Base-by-base conservation (phyloP, 1,140 invertebrate genomes). In the Telenomus remus region DNA sequence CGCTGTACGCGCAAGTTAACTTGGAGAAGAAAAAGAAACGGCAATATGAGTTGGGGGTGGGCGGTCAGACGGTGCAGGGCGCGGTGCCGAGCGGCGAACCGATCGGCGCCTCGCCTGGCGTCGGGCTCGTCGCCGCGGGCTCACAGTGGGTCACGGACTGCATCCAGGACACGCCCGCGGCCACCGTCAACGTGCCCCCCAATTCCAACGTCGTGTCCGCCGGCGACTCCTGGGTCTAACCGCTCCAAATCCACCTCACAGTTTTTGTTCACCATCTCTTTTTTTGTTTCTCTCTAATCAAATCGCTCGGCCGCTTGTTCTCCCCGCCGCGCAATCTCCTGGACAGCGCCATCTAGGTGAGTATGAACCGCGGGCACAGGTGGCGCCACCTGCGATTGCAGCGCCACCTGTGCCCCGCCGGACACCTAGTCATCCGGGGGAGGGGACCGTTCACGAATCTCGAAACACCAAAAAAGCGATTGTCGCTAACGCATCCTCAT, bases 1-100 rank as follows among this genome's bases (percentile, higher is more conserved):
- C 93, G 76, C 89, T 94, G 42, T 94, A 94, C 87, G 93, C 93
- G 83, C 93, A 94, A 90, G 93, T 94, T 76, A 94, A 94, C 84
- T 90, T 93, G 86, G 93, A 94, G 84, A 93, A 93, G 88, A 94
- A 94, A 85, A 92, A 92, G 81, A 92, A 92, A 83, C 89, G 91
- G 61, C 91, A 91, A 80, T 89, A 87, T 80, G 89, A 89, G 80
- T 83, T 88, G 86, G 82, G 88, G 80, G 84, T 86, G 81, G 82
- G 83, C 80, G 74, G 74, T 50, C 82, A 84, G 81, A 81, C 73
- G 81, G 79, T 81, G 69, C 81, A 86, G 44, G 84, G 82, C 50
- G 81, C 81, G 47, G 80, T 80, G 34, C 82, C 80, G 56, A 55
- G 68, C 46, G 76, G 77, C 6, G 78, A 53, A 37, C 66, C 71